Base-by-base conservation (phyloP, 2,888 invertebrate species). In the Drosophila anomelani region DNA sequence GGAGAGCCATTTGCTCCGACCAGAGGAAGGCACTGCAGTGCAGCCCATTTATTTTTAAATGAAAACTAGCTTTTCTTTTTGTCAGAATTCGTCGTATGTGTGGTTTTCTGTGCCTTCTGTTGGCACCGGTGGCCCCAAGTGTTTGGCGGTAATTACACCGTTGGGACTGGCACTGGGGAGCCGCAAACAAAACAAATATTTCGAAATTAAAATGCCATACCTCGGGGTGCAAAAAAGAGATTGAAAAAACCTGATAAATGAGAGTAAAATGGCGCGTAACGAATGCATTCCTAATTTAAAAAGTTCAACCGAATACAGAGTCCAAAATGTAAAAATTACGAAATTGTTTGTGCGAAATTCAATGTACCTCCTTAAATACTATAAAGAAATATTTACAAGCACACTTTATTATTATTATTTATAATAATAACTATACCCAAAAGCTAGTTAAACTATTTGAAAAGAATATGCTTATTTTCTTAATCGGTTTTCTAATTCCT, bases 11-110 rank as follows among this genome's bases (percentile, higher is more conserved):
- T 38, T 41, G 39, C 47, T 23, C 38, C 62, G 47, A 39, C 41
- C 47, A 47, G 47, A 49, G 57, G 46, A 61, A 34, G 51, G 44
- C 72, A 61, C 58, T 60, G 75, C 69, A 72, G 36, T 53, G 64
- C 58, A 74, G 63, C 36, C 51, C 60, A 75, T 85, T 88, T 90
- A 88, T 89, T 85, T 89, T 66, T 85, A 74, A 75, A 61, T 43
- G 46, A 61, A 71, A 66, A 44, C 62, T 55, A 60, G 68, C 41
- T 41, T 74, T 57, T 54, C 36, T 46, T 55, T 38, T 41, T 73
- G 43, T 49, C 39, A 38, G n/a, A 70, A 56, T 39, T 51, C 34
- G 34, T 51, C n/a, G 39, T 32, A 23, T 38, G 47, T 59, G 29
- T 46, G 17, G 20, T 44, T 46, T 32, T 51, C 38, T 46, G 44